These are phyloP conservation scores for Dioctria rufipes DNA, from an alignment of 2,888 invertebrate genomes.

Conservation along the genomic window DNA sequence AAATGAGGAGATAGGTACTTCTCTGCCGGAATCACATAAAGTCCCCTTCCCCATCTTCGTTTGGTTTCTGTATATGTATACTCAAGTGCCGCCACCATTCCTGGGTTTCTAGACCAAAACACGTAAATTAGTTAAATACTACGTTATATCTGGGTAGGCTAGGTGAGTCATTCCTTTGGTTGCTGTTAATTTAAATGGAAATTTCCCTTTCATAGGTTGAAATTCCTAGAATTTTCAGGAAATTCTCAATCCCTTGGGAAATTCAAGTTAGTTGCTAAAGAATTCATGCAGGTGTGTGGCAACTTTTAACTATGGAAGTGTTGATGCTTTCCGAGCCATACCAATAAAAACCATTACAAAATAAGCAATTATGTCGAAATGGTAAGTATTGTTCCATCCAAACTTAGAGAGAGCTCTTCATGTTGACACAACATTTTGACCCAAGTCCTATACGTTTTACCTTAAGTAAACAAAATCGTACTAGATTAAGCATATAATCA, in stretches of 20 bases:
- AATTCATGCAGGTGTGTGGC: conserved; percentile 13
- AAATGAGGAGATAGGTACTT: conserved; percentile 36
- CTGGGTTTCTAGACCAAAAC: conserved; percentile 31
- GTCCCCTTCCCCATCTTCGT: background rate
- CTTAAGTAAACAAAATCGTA: no score
- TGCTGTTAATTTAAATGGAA: conserved; percentile 48
- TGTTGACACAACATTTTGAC: no score
- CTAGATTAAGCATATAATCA: no score
- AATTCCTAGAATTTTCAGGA: conserved; percentile 40
- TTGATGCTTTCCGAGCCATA: no score
- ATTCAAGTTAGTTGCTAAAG: conserved; percentile 28
- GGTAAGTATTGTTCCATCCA: no score
- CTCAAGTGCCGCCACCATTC: background rate
- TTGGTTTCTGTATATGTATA: background rate
- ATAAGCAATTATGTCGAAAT: no score
- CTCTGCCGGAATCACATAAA: background rate
- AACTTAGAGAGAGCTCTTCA: no score
- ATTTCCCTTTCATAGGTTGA: conserved; percentile 37
- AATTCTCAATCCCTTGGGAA: conserved; percentile 29
- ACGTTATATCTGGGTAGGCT: background rate
- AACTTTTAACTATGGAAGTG: background rate
- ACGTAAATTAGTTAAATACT: conserved; percentile 50
- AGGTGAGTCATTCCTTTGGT: background rate
- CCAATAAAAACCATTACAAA: no score
- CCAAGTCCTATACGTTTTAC: no score